Conservation (phyloP, 2,888 invertebrate genomes). For the Lycia hirtaria region DNA sequence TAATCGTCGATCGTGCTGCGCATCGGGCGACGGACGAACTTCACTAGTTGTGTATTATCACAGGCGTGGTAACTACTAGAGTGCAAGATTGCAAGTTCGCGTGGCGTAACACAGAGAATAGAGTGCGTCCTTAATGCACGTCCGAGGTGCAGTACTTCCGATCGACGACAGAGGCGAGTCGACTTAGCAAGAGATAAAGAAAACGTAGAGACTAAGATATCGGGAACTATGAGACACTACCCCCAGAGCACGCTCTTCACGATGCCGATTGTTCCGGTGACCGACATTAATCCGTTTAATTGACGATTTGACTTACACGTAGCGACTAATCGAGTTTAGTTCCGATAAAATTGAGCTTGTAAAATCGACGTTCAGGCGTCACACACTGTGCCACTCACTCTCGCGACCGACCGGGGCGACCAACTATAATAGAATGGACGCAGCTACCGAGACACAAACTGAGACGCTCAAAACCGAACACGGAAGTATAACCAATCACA, state of each 20-base stretch:
- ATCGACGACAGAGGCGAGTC: conserved; percentile 47
- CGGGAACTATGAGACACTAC: conserved; percentile 49
- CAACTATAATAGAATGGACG: not conserved
- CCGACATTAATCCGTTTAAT: conserved; percentile 65
- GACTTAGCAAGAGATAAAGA: conserved; percentile 49
- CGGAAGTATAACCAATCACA: not conserved
- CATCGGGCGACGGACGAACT: conserved; percentile 33
- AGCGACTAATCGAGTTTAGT: conserved; percentile 70
- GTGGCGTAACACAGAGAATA: not conserved
- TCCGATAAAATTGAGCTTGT: conserved; percentile 81
- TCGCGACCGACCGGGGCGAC: conserved; percentile 42
- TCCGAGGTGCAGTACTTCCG: conserved; percentile 12
- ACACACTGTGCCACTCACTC: conserved; percentile 51
- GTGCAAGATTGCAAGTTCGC: not conserved
- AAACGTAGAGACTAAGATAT: conserved; percentile 49
- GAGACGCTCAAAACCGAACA: not conserved
- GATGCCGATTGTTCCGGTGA: conserved; percentile 43
- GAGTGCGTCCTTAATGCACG: not conserved
- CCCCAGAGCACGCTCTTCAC: conserved; percentile 54
- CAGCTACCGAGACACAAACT: not conserved
- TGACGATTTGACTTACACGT: conserved; percentile 80
- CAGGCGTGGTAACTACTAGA: conserved; percentile 7
- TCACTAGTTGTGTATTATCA: conserved; percentile 3
- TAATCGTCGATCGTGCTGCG: conserved; percentile 34
- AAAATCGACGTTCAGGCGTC: conserved; percentile 74